Evolutionary conservation across 2,888 invertebrate species (phyloP), one percentile per base, ranked within the genome.

Genomic region (Myopa testacea): DNA sequence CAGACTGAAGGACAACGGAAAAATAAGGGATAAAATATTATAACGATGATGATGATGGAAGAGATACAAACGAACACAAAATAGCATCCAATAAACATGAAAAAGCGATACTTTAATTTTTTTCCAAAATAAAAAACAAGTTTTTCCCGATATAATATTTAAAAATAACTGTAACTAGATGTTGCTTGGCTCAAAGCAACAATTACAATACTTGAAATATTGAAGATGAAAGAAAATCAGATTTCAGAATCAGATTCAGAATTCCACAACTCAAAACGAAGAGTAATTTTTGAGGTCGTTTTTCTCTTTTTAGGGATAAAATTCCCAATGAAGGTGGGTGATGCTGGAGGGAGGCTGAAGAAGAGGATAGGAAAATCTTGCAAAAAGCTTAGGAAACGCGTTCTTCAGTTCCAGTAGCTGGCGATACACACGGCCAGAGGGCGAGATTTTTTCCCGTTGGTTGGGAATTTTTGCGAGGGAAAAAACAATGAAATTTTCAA

Each of bases 381-480:
- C n/a, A 45, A 67, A 67, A 67, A 67, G 68, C 68, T 40, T 45
- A 26, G 45, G 45, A n/a, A 45, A 10, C 10, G 10, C n/a, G 45
- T 45, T 40, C 45, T 7, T 52, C 70, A 55, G 16, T 55, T 70
- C 70, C 70, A 70, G 70, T 70, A 16, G 55, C 4, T 70, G 55
- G 52, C 55, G 37, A 70, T 70, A 70, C 70, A 70, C 70, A 70
- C 70, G 37, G 55, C 34, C n/a, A 55, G 34, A 70, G 16, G 69
- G 45, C 1, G 45, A 3, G 10, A 6, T 45, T 45, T 10, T 45
- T 45, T 26, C 26, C 37, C 55, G 70, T 10, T 4, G 10, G 10
- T 26, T 52, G 26, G 10, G 37, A 6, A 45, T 6, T 50, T 68
- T 45, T 50, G 14, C n/a, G 45, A 50, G 63, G 14, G 37, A 5